Percentiles rank a stretch among this genome's conserved stretches.
Conservation (phyloP, 1,140 invertebrate genomes). For the Phymastichus coffea region DNA sequence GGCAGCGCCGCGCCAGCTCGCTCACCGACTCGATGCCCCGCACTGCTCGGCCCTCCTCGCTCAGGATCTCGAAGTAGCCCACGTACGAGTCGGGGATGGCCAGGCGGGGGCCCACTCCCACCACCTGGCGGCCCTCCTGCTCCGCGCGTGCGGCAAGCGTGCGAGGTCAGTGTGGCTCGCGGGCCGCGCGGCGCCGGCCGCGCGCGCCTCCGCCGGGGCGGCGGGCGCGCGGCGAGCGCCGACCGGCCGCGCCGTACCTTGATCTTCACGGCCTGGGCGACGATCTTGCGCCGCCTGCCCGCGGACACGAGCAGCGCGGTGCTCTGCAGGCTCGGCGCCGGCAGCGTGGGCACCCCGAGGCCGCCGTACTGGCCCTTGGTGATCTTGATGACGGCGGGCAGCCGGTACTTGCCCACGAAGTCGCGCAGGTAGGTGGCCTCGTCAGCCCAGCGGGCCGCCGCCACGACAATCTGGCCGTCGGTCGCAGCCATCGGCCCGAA, state of each 20-base stretch:
- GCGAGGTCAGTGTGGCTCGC: too few relatives aligned
- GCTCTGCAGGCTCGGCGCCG: slow-evolving; percentile 79
- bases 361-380: slow-evolving; percentile 90
- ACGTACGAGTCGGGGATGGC: slow-evolving; percentile 87
- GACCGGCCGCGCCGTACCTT: slow-evolving; percentile 58
- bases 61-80: slow-evolving; percentile 91
- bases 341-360: slow-evolving; percentile 81
- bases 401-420: slow-evolving; percentile 73
- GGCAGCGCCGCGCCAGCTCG: slow-evolving; percentile 75
- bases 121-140: slow-evolving; percentile 70
- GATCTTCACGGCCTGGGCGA: slow-evolving; percentile 87
- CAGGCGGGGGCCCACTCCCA: slow-evolving; percentile 77
- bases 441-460: slow-evolving; percentile 81
- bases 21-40: slow-evolving; percentile 85
- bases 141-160: too few relatives aligned
- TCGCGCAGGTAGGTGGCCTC: slow-evolving; percentile 77
- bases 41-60: slow-evolving; percentile 87
- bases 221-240: too few relatives aligned
- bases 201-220: too few relatives aligned
- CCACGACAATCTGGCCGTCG: slow-evolving; percentile 80
- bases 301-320: slow-evolving; percentile 81
- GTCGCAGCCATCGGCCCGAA: slow-evolving; percentile 78
- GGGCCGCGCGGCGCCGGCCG: too few relatives aligned
- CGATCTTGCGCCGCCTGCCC: slow-evolving; percentile 80
- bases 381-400: slow-evolving; percentile 86